A percentile compares a stretch with the other conserved stretches of the same genome.
Evolutionary conservation across 2,113 vertebrate species (phyloP).

Genomic region (Hypomesus transpacificus): DNA sequence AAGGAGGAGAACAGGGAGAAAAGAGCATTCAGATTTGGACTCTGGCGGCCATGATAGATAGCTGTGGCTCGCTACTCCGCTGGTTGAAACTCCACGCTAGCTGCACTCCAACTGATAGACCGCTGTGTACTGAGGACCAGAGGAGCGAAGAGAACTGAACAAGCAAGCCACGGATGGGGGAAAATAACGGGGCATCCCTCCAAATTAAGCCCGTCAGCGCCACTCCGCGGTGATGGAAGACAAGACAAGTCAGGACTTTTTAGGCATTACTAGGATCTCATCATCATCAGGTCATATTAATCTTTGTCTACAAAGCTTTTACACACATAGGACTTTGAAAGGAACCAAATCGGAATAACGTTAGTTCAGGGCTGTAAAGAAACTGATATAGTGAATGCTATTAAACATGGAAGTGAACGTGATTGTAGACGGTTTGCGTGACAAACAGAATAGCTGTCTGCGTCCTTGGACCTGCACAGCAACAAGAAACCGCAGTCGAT

Average conservation of each 20-base stretch:
- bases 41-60: conserved; percentile 73
- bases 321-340: too few relatives aligned
- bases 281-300: too few relatives aligned
- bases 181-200: conserved; percentile 44
- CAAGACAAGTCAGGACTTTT: not conserved
- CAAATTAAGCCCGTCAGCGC: conserved; percentile 33
- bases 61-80: conserved; percentile 38
- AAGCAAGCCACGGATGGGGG: not conserved
- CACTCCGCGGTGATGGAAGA: conserved; percentile 33
- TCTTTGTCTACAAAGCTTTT: too few relatives aligned
- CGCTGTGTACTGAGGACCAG: conserved; percentile 33
- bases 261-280: not conserved
- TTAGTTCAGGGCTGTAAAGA: not conserved
- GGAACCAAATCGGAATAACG: not conserved
- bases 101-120: conserved; percentile 47
- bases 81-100: conserved; percentile 45
- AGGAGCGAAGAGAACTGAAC: not conserved
- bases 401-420: not conserved
- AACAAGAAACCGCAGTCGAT: conserved; percentile 73
- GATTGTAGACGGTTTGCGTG: not conserved
- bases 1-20: conserved; percentile 45
- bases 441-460: conserved; percentile 24
- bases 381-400: not conserved
- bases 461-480: conserved; percentile 68
- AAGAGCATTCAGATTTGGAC: conserved; percentile 60